Evolutionary conservation across 2,113 vertebrate species (phyloP).

Genomic region (Xenopus tropicalis): UCB_Xtro_10.0 CM004447.2:151387001-151387500

Average conservation of each 20-base stretch:
- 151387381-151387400: not conserved
- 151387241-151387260: too few species aligned
- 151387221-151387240: not conserved
- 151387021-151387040: slow-evolving; percentile 8
- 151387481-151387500: too few species aligned
- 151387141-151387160: slow-evolving; percentile 36
- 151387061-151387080: not conserved
- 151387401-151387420: not conserved
- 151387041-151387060: not conserved
- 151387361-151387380: slow-evolving; percentile 23
- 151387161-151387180: slow-evolving; percentile 37
- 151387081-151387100: slow-evolving; percentile 10
- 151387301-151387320: slow-evolving; percentile 22
- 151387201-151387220: slow-evolving; percentile 22
- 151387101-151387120: slow-evolving; percentile 34
- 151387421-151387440: not conserved
- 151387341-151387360: slow-evolving; percentile 1
- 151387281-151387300: slow-evolving; percentile 11
- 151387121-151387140: slow-evolving; percentile 22
- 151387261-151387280: too few species aligned
- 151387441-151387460: not conserved
- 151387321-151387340: slow-evolving; percentile 12
- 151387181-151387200: slow-evolving; percentile 26
- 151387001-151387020: too few species aligned
- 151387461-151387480: too few species aligned